Evolutionary conservation across 35 echinoderm and acorn worm genomes (phyloP).

Genomic region (Strongylocentrotus purpuratus): DNA sequence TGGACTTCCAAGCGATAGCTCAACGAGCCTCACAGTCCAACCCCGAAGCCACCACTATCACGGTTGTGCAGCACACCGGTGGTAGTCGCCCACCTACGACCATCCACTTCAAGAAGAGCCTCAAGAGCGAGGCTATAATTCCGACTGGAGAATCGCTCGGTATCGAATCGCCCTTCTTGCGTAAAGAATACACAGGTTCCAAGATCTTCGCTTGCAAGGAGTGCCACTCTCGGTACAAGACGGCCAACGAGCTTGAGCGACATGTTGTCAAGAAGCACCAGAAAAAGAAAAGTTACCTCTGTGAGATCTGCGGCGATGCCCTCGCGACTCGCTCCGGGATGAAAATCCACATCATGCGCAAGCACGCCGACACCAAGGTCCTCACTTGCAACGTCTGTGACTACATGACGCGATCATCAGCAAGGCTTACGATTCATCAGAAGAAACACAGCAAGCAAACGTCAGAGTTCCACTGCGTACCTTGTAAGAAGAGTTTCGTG

Average conservation of each 20-base stretch:
- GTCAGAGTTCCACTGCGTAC: slow-evolving; percentile 71
- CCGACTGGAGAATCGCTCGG: slow-evolving; percentile 89
- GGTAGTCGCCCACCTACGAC: slow-evolving; percentile 63
- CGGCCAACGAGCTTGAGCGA: slow-evolving; percentile 64
- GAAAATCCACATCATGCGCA: slow-evolving; percentile 71
- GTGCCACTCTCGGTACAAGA: slow-evolving; percentile 78
- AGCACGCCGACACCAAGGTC: slow-evolving; percentile 46
- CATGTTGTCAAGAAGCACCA: slow-evolving; percentile 90
- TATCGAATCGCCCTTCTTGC: slow-evolving; percentile 82
- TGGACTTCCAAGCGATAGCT: slow-evolving; percentile 79
- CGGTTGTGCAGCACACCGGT: slow-evolving; percentile 73
- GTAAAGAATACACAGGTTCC: slow-evolving; percentile 55
- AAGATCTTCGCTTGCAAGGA: slow-evolving; percentile 71
- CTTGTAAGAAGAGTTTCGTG: slow-evolving; percentile 77
- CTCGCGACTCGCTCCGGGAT: slow-evolving; percentile 72
- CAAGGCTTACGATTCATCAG: slow-evolving; percentile 72
- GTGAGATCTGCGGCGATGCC: slow-evolving; percentile 91
- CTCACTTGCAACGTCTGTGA: slow-evolving; percentile 70
- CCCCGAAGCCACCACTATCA: slow-evolving; percentile 84
- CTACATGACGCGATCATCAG: slow-evolving; percentile 75
- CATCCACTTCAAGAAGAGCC: slow-evolving; percentile 89
- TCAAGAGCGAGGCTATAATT: slow-evolving; percentile 91
- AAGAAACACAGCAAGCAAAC: slow-evolving; percentile 61
- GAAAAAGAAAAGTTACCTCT: slow-evolving; percentile 65
- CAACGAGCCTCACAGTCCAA: slow-evolving; percentile 75